phyloP scores from a whole-genome alignment of 2,797 vertebrate species.

The Buceros bicornis region DNA sequence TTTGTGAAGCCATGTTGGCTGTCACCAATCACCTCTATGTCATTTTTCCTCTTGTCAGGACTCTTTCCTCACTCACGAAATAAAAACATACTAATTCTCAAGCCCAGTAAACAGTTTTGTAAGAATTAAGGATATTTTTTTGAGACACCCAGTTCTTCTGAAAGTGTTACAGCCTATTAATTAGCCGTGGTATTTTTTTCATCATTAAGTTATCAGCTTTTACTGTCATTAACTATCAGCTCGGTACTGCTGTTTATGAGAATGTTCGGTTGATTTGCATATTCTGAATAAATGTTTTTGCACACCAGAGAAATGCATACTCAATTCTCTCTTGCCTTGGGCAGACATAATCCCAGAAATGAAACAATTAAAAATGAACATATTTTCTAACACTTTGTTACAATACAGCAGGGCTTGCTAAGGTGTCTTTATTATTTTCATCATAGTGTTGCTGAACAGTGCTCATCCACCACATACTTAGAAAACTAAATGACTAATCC shows the following conservation, averaged over 20 bases:
- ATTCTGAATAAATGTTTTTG: slow-evolving; percentile 43
- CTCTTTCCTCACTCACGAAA: neutral
- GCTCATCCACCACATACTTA: neutral
- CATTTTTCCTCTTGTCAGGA: neutral
- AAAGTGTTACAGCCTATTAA: slow-evolving; percentile 9
- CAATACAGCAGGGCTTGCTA: neutral
- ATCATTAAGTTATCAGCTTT: slow-evolving; percentile 40
- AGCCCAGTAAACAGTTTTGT: neutral
- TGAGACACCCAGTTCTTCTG: neutral
- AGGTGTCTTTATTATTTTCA: slow-evolving; percentile 10
- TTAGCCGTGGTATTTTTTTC: neutral
- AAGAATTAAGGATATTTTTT: neutral
- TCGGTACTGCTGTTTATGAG: slow-evolving; percentile 11
- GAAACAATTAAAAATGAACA: slow-evolving; percentile 48
- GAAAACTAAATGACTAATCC: neutral
- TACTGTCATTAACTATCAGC: slow-evolving; percentile 44
- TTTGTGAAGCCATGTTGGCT: neutral
- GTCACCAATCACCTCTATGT: neutral
- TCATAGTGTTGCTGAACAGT: neutral
- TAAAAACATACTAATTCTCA: neutral
- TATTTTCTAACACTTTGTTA: slow-evolving; percentile 52
- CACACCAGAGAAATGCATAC: slow-evolving; percentile 38
- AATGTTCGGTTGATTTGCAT: slow-evolving; percentile 39
- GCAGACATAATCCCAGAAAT: slow-evolving; percentile 40
- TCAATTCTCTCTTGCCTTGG: slow-evolving; percentile 44